These are phyloP conservation scores for Spisula subtruncata DNA, from an alignment of 2,888 invertebrate species.

Conservation along the genomic window DNA sequence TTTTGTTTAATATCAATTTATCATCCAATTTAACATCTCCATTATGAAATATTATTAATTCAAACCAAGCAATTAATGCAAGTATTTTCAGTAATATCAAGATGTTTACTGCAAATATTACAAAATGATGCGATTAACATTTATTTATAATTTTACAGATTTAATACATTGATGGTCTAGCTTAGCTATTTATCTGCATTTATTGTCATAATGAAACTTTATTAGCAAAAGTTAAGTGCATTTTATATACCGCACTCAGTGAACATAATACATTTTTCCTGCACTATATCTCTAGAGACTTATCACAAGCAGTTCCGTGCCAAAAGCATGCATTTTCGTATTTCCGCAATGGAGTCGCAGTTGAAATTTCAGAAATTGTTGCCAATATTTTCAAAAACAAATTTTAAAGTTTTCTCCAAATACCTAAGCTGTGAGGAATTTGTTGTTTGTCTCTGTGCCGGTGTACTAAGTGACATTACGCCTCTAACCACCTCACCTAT, in stretches of 20 bases:
- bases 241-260: too few relatives aligned
- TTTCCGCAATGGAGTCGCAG: constrained; percentile 14
- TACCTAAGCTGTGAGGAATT: constrained; percentile 8
- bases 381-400: constrained; percentile 7
- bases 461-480: background rate
- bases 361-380: constrained; percentile 15
- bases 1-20: too few relatives aligned
- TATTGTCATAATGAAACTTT: background rate
- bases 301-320: background rate
- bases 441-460: background rate
- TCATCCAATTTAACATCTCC: too few relatives aligned
- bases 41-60: too few relatives aligned
- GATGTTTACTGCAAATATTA: too few relatives aligned
- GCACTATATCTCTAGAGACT: background rate
- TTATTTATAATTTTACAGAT: background rate
- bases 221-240: background rate
- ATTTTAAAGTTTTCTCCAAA: constrained; percentile 10
- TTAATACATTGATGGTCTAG: too few relatives aligned
- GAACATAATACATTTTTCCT: background rate
- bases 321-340: constrained; percentile 3
- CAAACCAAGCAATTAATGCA: too few relatives aligned
- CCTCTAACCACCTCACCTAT: constrained; percentile 3
- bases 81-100: too few relatives aligned
- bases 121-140: too few relatives aligned
- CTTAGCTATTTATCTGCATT: too few relatives aligned